Evolutionary conservation across 2,113 vertebrate genomes (phyloP), one percentile per base, ranked within the genome.

Genomic region (Anolis carolinensis): DNA sequence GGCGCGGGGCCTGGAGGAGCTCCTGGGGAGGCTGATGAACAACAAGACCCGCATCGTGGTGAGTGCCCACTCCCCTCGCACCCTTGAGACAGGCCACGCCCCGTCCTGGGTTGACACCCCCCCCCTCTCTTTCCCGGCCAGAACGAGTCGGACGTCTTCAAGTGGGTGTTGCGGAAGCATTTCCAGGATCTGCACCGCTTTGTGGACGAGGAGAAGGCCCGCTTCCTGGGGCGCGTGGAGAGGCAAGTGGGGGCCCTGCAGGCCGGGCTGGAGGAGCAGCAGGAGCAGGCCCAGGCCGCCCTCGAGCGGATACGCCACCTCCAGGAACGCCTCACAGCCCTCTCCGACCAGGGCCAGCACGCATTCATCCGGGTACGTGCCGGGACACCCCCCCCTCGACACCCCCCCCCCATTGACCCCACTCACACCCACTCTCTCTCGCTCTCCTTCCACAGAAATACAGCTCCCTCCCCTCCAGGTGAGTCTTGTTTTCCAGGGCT

Each of bases 71-170:
- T 27, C 18, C 20, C 79, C 65, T 20, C 16, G 20, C 36, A 7
- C 7, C 63, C 63, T 20, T 20, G 21, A 23, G 5, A 65, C 2
- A 20, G 23, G 20, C 63, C 63, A 18, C 8, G 23, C 63, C 1
- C 6, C 6, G 27, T 23, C 63, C 25, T 67, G 25, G 7, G 20
- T 7, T 20, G 18, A 18, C 16, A 68, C 23, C 27, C n/a, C n/a
- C n/a, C n/a, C n/a, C n/a, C 3, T 27, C 62, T 30, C 7, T 25
- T 9, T 7, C 23, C 65, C 7, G 21, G 2, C 25, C 85, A 98
- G 97, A 98, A 98, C 0, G 97, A 98, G 92, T 97, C 95, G 0
- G 97, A 98, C 6, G 97, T 97, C 86, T 95, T 97, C 94, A 97
- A 97, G 90, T 97, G 96, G 95, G 97, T 98, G 93, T 96, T 98